A percentile compares a stretch with the other conserved stretches of the same genome.
Conservation (phyloP, 2,113 vertebrate species). For the Brachypteracias leptosomus region DNA sequence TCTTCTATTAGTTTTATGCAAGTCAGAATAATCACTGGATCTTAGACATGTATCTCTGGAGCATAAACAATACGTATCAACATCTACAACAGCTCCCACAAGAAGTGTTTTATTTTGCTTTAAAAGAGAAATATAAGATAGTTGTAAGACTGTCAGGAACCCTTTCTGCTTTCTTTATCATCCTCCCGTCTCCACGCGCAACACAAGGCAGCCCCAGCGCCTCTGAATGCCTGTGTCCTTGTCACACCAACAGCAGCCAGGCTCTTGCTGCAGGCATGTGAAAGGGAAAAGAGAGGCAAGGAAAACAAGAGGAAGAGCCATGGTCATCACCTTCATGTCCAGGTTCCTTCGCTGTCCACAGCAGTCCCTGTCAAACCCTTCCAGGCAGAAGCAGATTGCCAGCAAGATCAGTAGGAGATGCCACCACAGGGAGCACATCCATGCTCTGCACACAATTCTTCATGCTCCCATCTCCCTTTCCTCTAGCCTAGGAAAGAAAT, state of each 20-base stretch:
- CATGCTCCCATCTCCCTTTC: background rate
- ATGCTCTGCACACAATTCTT: background rate
- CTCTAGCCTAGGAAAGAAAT: constrained; percentile 18
- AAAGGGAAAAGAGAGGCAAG: background rate
- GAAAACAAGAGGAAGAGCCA: background rate
- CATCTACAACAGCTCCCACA: background rate
- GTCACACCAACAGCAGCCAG: rapidly evolving
- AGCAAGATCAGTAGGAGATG: background rate
- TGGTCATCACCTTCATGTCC: constrained; percentile 26
- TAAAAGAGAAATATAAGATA: background rate
- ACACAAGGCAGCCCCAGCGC: rapidly evolving
- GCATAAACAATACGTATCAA: rapidly evolving
- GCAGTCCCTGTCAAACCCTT: background rate
- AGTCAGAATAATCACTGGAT: background rate
- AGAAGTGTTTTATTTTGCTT: background rate
- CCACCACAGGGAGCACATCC: rapidly evolving
- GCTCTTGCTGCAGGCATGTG: background rate
- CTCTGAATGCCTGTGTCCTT: background rate
- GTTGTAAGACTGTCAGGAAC: background rate
- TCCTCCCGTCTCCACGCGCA: background rate
- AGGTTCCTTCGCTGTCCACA: background rate
- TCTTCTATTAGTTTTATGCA: background rate
- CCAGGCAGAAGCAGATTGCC: background rate
- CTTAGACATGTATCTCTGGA: background rate
- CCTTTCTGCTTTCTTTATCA: background rate